Percentiles rank a stretch among this genome's conserved stretches.
Conservation (phyloP, 2,113 vertebrate species). For the Mustelus asterias region DNA sequence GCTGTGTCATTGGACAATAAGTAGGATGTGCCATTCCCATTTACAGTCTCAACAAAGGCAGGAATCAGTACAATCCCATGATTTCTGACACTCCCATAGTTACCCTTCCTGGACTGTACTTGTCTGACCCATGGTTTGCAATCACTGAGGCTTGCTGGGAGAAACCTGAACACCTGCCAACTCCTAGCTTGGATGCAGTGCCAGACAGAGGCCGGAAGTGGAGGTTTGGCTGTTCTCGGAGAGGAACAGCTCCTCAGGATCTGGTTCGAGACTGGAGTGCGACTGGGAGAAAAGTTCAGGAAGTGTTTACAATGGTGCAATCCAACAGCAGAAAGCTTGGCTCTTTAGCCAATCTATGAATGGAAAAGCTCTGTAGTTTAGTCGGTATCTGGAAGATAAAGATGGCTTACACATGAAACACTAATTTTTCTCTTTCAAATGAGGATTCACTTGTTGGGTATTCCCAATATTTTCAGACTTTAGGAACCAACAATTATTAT, state of each 20-base stretch:
- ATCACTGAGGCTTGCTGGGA: background rate
- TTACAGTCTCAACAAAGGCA: background rate
- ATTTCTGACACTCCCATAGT: background rate
- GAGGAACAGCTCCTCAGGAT: background rate
- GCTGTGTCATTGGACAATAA: background rate
- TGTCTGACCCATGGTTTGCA: background rate
- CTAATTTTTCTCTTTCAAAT: background rate
- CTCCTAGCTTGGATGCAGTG: background rate
- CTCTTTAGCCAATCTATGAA: background rate
- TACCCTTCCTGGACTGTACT: background rate
- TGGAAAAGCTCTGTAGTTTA: background rate
- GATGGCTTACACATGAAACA: background rate
- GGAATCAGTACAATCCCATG: background rate
- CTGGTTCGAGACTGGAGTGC: background rate
- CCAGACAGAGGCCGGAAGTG: background rate
- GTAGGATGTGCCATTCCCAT: background rate
- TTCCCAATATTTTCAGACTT: background rate
- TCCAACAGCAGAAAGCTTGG: background rate
- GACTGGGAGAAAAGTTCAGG: background rate
- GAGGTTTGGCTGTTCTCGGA: background rate
- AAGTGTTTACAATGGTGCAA: background rate
- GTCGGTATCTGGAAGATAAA: background rate
- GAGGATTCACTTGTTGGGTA: background rate
- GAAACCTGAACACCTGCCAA: background rate
- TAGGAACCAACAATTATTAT: background rate